These are phyloP conservation scores for Spea hammondii DNA, from an alignment of 2,797 vertebrate species.

Conservation along the genomic window DNA sequence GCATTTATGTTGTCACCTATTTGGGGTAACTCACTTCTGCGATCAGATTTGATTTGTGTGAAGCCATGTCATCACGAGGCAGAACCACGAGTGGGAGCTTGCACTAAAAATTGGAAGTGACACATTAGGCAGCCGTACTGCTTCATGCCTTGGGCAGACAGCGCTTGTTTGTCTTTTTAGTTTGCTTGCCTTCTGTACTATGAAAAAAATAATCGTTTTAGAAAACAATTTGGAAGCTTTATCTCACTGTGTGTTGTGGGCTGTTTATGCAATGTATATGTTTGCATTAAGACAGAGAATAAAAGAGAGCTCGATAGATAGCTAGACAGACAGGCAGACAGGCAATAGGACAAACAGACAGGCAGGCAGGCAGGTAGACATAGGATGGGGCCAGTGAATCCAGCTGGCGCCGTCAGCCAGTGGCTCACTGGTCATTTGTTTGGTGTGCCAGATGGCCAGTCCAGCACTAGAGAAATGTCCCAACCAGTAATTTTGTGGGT, in stretches of 20 bases:
- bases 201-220: not conserved
- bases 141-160: constrained; percentile 51
- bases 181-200: constrained; percentile 52
- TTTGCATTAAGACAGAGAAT: no score
- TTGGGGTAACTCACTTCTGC: constrained; percentile 56
- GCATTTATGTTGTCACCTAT: constrained; percentile 61
- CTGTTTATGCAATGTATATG: no score
- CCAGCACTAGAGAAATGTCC: no score
- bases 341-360: not conserved
- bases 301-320: no score
- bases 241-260: not conserved
- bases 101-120: constrained; percentile 58
- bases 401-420: no score
- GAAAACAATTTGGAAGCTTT: constrained; percentile 2
- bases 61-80: constrained; percentile 58
- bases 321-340: not conserved
- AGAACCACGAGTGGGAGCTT: constrained; percentile 52
- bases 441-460: no score
- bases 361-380: not conserved
- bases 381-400: no score
- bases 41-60: constrained; percentile 60
- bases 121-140: constrained; percentile 56
- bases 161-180: constrained; percentile 54
- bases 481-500: no score
- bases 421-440: no score